phyloP scores from a whole-genome alignment of 2,113 vertebrate species.

The Gallinago media region DNA sequence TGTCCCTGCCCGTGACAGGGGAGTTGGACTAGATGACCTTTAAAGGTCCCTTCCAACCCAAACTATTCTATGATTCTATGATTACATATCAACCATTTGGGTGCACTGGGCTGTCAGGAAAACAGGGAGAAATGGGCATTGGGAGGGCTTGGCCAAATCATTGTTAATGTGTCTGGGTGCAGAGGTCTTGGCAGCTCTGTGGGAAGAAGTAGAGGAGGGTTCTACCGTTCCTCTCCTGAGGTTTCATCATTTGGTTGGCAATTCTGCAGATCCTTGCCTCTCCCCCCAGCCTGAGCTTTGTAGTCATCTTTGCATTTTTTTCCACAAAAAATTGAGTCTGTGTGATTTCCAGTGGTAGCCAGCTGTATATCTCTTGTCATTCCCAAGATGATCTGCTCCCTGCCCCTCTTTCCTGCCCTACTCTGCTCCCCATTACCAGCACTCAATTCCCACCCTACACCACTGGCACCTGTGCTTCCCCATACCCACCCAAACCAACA shows the following conservation, averaged over 20 bases:
- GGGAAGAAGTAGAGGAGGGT: background rate
- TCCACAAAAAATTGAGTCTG: rapidly evolving
- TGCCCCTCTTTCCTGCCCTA: background rate
- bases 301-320: background rate
- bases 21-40: rapidly evolving
- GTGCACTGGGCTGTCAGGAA: background rate
- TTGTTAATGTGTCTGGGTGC: rapidly evolving
- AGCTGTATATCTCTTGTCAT: background rate
- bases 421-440: background rate
- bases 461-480: rapidly evolving
- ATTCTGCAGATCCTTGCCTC: background rate
- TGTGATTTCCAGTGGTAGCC: background rate
- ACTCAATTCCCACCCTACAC: background rate
- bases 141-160: background rate
- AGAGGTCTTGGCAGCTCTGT: rapidly evolving
- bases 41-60: background rate
- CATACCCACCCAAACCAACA: background rate
- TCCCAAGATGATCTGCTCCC: rapidly evolving
- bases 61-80: rapidly evolving
- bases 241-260: rapidly evolving
- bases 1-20: background rate
- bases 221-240: background rate
- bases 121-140: background rate
- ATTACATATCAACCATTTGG: rapidly evolving
- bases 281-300: background rate